Conservation (phyloP, 2,797 vertebrate species). For the Melanotaenia maccullochi region DNA sequence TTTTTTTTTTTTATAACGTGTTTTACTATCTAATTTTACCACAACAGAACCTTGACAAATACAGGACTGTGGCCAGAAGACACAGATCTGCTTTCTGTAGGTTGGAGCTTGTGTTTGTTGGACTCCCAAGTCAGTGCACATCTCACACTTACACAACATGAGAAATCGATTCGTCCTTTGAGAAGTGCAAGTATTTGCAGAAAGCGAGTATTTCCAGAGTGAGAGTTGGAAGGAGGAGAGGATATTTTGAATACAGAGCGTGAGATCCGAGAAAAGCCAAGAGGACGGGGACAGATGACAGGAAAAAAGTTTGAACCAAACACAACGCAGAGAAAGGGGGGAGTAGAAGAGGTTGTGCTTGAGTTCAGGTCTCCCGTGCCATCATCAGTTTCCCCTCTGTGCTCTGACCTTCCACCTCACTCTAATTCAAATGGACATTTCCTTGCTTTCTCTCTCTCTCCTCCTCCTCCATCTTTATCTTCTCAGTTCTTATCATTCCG, state of each 20-base stretch:
- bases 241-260: conserved; percentile 5
- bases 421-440: conserved; percentile 58
- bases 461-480: conserved; percentile 43
- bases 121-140: not conserved
- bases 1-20: conserved; percentile 5
- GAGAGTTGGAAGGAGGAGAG: not conserved
- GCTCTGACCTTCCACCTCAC: conserved; percentile 58
- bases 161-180: conserved; percentile 20
- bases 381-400: conserved; percentile 51
- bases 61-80: conserved; percentile 1
- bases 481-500: conserved; percentile 40
- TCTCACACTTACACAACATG: conserved; percentile 13
- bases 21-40: conserved; percentile 19
- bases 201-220: conserved; percentile 4
- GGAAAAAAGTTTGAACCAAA: not conserved
- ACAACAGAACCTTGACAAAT: conserved; percentile 14
- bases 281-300: not conserved
- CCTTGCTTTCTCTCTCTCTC: conserved; percentile 14
- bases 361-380: conserved; percentile 56
- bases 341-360: conserved; percentile 39
- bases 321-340: not conserved
- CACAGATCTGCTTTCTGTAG: not conserved
- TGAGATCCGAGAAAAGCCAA: conserved; percentile 2
- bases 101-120: not conserved
- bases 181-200: conserved; percentile 9